Evolutionary conservation across 2,113 vertebrate species (phyloP), one percentile per base, ranked within the genome.

Genomic region (Zapornia atra): DNA sequence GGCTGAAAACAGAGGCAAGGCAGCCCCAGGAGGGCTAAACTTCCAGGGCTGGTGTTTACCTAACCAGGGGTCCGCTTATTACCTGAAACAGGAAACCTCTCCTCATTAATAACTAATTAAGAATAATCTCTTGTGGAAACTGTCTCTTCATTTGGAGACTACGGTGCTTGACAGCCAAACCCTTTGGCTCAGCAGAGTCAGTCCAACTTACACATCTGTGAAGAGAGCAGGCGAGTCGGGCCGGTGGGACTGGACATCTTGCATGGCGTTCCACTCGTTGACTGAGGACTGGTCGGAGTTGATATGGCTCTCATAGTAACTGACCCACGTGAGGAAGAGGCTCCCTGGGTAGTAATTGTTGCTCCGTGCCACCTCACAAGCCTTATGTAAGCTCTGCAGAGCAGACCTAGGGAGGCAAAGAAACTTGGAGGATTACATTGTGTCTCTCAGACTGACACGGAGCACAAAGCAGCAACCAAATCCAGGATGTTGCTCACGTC

Each of bases 261-360:
- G 99, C 99, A 99, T 99, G 89, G 99, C 99, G 21, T 99, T 99
- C 99, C 99, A 99, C 91, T 99, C 99, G 2, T 99, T 99, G 97
- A 99, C 98, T 15, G 99, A 99, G 0, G 98, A 97, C 95, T 99
- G 99, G 97, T 99, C 99, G 0, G 99, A 99, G 92, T 99, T 98
- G 96, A 99, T 98, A 68, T 98, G 98, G 98, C 99, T 99, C 98
- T 99, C 99, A 92, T 99, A 99, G 97, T 99, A 99, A 98, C 99
- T 99, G 97, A 99, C 98, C 99, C 99, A 99, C 16, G 99, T 99
- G 96, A 99, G 98, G 97, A 99, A 99, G 10, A 99, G 98, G 92
- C 99, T 99, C 88, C 99, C 99, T 7, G 99, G 99, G 97, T 99
- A 99, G 97, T 99, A 98, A 96, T 99, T 99, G 97, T 99, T 98